Conservation (phyloP, 2,888 invertebrate species). For the Lysandra coridon region DNA sequence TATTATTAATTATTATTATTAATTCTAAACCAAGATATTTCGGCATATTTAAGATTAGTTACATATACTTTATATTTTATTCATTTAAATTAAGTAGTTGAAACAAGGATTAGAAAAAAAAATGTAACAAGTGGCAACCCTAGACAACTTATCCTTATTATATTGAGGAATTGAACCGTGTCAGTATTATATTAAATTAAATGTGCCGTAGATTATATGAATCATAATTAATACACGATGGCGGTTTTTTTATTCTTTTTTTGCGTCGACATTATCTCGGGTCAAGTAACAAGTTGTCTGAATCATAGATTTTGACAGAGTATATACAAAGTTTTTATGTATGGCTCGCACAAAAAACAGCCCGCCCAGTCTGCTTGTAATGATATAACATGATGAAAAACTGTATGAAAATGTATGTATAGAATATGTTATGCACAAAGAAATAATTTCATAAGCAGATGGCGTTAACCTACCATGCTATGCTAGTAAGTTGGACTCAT, state of each 20-base stretch:
- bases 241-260: constrained; percentile 19
- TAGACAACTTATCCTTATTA: constrained; percentile 35
- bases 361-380: neutral
- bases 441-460: no score
- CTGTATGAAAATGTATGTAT: neutral
- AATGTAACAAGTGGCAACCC: constrained; percentile 21
- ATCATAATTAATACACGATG: constrained; percentile 31
- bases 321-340: constrained; percentile 17
- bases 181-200: constrained; percentile 39
- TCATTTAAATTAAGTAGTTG: neutral
- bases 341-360: neutral
- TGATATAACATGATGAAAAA: neutral
- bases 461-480: no score
- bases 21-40: no score
- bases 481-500: no score
- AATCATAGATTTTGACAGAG: constrained; percentile 20
- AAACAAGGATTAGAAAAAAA: neutral
- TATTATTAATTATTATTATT: no score
- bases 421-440: no score
- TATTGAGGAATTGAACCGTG: constrained; percentile 39
- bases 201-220: constrained; percentile 35
- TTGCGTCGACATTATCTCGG: constrained; percentile 28
- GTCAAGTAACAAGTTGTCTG: constrained; percentile 28
- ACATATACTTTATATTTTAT: no score
- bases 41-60: no score